phyloP scores from a whole-genome alignment of 2,113 vertebrate genomes.

The Lepisosteus osseus region DNA sequence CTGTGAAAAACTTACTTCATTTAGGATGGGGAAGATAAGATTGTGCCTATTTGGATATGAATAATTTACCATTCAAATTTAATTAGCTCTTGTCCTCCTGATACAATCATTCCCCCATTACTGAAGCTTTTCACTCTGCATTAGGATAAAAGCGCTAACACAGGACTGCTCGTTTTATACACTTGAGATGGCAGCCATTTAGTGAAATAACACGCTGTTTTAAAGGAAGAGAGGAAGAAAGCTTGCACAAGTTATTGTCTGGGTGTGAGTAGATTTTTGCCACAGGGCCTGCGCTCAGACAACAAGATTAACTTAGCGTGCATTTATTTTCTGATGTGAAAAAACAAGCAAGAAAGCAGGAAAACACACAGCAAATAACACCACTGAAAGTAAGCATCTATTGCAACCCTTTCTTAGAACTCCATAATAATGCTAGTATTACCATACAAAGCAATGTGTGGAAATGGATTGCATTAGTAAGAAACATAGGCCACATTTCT shows the following conservation, averaged over 20 bases:
- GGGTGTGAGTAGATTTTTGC: slow-evolving; percentile 54
- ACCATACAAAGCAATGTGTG: not conserved
- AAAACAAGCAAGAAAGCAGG: slow-evolving; percentile 39
- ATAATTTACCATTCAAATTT: slow-evolving; percentile 71
- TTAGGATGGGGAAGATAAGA: slow-evolving; percentile 53
- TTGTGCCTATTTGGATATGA: slow-evolving; percentile 71
- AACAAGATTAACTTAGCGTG: slow-evolving; percentile 41
- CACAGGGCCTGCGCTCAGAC: slow-evolving; percentile 42
- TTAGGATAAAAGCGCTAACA: slow-evolving; percentile 71
- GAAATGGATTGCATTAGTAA: not conserved
- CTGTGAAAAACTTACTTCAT: slow-evolving; percentile 12
- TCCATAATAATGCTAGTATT: not conserved
- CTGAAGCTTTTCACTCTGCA: slow-evolving; percentile 77
- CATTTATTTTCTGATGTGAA: slow-evolving; percentile 20
- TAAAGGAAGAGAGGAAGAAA: slow-evolving; percentile 50
- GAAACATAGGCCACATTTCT: not conserved
- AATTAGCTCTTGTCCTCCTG: slow-evolving; percentile 75
- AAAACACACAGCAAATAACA: slow-evolving; percentile 16
- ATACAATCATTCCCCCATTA: slow-evolving; percentile 72
- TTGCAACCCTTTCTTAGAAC: not conserved
- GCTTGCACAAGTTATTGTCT: slow-evolving; percentile 42
- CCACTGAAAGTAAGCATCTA: slow-evolving; percentile 1
- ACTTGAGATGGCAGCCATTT: slow-evolving; percentile 54
- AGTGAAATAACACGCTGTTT: slow-evolving; percentile 55
- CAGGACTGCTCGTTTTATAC: slow-evolving; percentile 45